Percentiles rank a stretch among this genome's conserved stretches.
Evolutionary conservation across 2,888 invertebrate genomes (phyloP).

Genomic region (Scaptomyza tumidula): DNA sequence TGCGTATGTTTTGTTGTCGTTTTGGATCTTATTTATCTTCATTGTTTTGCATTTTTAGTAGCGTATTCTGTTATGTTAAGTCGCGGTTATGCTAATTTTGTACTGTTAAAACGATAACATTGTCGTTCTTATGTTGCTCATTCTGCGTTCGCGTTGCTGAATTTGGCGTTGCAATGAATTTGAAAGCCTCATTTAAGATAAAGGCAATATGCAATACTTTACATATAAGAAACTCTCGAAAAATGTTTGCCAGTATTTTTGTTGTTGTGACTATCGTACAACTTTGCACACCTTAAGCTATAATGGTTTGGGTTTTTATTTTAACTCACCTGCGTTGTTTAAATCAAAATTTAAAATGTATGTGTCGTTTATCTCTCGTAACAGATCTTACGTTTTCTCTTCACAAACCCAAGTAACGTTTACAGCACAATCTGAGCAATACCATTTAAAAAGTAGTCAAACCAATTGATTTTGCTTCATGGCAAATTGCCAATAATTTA

Average conservation of each 20-base stretch:
- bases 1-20: conserved; percentile 40
- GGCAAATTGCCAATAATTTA: background rate
- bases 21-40: conserved; percentile 40
- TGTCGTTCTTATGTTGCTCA: conserved; percentile 24
- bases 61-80: conserved; percentile 44
- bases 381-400: background rate
- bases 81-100: conserved; percentile 28
- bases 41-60: conserved; percentile 49
- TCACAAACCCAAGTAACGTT: background rate
- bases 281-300: too few species aligned
- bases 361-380: background rate
- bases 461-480: too few species aligned
- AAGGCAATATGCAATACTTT: background rate
- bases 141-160: conserved; percentile 8
- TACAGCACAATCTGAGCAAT: conserved; percentile 2
- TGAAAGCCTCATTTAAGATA: background rate
- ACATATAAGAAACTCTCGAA: background rate
- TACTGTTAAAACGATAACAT: conserved; percentile 31
- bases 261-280: too few species aligned
- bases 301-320: too few species aligned
- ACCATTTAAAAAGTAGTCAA: background rate
- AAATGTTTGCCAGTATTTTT: background rate
- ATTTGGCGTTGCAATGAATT: background rate
- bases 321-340: background rate
- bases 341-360: background rate